Conservation (phyloP, 92 coral and sea anemone genomes). For the Phymanthus crucifer region DNA sequence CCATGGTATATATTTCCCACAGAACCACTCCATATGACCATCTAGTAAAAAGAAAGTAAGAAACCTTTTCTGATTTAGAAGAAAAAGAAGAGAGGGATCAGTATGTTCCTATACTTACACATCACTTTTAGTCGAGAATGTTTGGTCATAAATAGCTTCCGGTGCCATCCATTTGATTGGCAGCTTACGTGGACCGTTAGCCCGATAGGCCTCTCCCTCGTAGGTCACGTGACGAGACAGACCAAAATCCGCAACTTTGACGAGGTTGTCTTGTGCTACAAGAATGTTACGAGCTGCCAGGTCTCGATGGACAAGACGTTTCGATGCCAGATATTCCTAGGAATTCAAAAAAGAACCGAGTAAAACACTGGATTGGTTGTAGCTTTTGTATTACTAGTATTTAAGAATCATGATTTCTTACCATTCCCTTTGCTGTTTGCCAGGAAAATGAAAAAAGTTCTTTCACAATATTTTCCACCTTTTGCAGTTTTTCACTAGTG, state of each 20-base stretch:
- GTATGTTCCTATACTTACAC: neutral
- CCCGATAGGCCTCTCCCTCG: neutral
- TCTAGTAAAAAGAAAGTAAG: neutral
- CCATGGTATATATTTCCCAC: slow-evolving; percentile 11
- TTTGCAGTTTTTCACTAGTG: slow-evolving; percentile 9
- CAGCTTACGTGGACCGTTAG: slow-evolving; percentile 8
- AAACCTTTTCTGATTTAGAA: no score
- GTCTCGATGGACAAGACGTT: neutral
- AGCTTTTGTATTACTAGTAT: no score
- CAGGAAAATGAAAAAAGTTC: slow-evolving; percentile 17
- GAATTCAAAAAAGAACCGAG: neutral
- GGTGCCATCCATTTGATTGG: no score
- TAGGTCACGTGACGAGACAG: slow-evolving; percentile 34
- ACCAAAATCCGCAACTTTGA: slow-evolving; percentile 28
- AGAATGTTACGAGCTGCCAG: slow-evolving; percentile 7
- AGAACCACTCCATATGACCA: slow-evolving; percentile 14
- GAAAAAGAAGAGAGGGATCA: neutral
- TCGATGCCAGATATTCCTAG: slow-evolving; percentile 17
- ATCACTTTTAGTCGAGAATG: slow-evolving; percentile 2
- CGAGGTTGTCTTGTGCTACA: slow-evolving; percentile 8
- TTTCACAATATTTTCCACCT: neutral
- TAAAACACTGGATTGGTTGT: neutral
- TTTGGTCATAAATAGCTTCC: neutral
- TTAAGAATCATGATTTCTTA: no score
- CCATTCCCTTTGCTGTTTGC: slow-evolving; percentile 23